Conservation (phyloP, 1,140 invertebrate species). For the Luehdorfia chinensis region DNA sequence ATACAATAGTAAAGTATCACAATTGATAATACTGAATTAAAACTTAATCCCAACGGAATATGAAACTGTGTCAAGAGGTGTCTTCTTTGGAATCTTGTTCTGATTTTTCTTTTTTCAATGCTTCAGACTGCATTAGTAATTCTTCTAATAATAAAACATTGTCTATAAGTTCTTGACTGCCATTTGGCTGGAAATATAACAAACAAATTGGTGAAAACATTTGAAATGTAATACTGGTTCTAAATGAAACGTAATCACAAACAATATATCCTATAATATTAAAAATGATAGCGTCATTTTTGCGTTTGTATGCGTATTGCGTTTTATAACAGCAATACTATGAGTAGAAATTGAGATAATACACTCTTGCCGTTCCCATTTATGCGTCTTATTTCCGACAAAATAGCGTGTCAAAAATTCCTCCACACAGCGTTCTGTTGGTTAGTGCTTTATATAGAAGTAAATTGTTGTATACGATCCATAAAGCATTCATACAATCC, state of each 20-base stretch:
- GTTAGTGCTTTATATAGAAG: no score
- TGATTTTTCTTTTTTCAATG: conserved; percentile 37
- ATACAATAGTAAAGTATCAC: conserved; percentile 53
- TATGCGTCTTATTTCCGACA: no score
- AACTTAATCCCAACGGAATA: conserved; percentile 49
- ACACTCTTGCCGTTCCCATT: background rate
- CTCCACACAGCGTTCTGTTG: no score
- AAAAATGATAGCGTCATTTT: no score
- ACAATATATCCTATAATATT: no score
- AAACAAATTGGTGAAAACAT: conserved; percentile 1
- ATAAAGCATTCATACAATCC: no score
- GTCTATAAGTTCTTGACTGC: conserved; percentile 55
- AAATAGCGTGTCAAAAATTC: no score
- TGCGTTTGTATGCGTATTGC: no score
- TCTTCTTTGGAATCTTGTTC: conserved; percentile 43
- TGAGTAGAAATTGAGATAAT: background rate
- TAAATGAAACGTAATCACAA: no score
- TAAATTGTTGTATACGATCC: no score
- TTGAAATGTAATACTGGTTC: background rate
- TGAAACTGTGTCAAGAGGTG: conserved; percentile 58
- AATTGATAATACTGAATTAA: conserved; percentile 65
- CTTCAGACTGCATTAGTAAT: conserved; percentile 49
- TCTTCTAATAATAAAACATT: conserved; percentile 62
- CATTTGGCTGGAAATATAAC: conserved; percentile 45
- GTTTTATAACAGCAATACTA: no score